A percentile compares a stretch with the other conserved stretches of the same genome.
Evolutionary conservation across 2,888 invertebrate genomes (phyloP).

Genomic region (Dasysyrphus albostriatus): DNA sequence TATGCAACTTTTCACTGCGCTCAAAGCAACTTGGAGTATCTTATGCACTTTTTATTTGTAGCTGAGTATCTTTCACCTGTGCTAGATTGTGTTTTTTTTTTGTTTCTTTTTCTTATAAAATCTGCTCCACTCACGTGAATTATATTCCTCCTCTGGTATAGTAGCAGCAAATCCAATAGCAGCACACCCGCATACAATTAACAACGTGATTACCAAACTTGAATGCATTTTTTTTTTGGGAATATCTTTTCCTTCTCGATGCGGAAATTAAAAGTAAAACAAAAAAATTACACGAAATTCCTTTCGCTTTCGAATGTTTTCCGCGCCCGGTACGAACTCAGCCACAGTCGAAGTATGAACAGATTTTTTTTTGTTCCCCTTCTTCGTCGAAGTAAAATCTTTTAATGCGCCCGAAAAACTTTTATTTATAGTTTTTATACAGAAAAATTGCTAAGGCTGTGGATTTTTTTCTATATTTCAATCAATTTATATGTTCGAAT

Average conservation of each 20-base stretch:
- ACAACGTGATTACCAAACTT: constrained; percentile 43
- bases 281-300: constrained; percentile 47
- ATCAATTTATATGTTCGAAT: constrained; percentile 22
- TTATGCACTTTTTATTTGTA: constrained; percentile 38
- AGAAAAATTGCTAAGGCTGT: constrained; percentile 52
- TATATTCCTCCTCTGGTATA: constrained; percentile 47
- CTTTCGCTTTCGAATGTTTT: constrained; percentile 68
- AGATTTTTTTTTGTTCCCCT: constrained; percentile 27
- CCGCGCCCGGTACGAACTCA: constrained; percentile 51
- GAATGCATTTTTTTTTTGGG: constrained; percentile 38
- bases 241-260: constrained; percentile 32
- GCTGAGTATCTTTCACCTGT: constrained; percentile 47
- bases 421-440: constrained; percentile 83
- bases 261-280: constrained; percentile 57
- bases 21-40: constrained; percentile 24
- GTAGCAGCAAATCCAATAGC: constrained; percentile 59
- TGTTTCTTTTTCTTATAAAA: neutral
- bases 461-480: constrained; percentile 45
- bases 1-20: constrained; percentile 43
- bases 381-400: constrained; percentile 80
- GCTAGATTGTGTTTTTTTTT: constrained; percentile 21
- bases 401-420: constrained; percentile 81
- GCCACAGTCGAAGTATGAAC: constrained; percentile 1
- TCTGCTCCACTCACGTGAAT: constrained; percentile 68
- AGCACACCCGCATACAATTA: constrained; percentile 63